Evolutionary conservation across 2,113 vertebrate species (phyloP).

Genomic region (Pachyramphus minor): DNA sequence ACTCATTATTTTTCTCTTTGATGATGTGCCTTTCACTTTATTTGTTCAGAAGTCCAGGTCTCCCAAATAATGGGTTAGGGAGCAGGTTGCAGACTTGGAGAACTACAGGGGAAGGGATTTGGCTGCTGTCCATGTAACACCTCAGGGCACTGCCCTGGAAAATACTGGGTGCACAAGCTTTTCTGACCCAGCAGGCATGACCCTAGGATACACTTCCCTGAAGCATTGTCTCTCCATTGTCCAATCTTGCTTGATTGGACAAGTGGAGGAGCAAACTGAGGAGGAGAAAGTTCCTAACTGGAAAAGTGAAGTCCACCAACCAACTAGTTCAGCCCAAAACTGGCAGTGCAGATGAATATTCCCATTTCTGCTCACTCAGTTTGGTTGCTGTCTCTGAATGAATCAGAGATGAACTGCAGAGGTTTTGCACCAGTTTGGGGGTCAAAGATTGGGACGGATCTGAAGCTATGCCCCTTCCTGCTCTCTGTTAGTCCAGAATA

Average conservation of each 20-base stretch:
- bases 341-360: not conserved
- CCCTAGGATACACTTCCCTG: not conserved
- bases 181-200: not conserved
- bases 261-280: not conserved
- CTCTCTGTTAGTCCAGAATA: not conserved
- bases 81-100: not conserved
- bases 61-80: not conserved
- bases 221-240: not conserved
- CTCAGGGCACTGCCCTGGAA: not conserved
- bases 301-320: not conserved
- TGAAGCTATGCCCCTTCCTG: not conserved
- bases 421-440: not conserved
- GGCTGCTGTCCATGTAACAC: not conserved
- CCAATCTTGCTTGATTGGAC: not conserved
- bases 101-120: accelerated
- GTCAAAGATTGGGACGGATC: accelerated
- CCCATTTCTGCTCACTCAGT: accelerated
- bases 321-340: not conserved
- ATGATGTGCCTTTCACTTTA: not conserved
- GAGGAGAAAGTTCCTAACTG: not conserved
- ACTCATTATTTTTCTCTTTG: not conserved
- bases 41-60: not conserved
- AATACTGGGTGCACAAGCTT: not conserved
- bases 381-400: not conserved
- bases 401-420: too few species aligned